These are phyloP conservation scores for Mustela nigripes DNA, from an alignment of 2,113 vertebrate genomes.

Conservation along the genomic window DNA sequence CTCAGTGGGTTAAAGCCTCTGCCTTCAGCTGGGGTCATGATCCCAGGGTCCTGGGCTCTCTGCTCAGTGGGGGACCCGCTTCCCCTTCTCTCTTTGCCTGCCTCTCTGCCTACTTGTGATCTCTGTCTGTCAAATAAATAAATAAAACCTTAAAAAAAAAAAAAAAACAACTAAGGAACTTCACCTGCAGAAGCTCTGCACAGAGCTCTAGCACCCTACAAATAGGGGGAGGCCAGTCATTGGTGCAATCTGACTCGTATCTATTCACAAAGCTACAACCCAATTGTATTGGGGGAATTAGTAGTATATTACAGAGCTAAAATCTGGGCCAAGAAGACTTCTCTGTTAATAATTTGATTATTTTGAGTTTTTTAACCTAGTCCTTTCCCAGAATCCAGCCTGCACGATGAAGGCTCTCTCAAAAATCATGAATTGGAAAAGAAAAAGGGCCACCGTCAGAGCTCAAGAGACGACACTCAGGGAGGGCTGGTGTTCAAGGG, in stretches of 20 bases:
- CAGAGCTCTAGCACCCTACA: background rate
- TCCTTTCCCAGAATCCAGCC: background rate
- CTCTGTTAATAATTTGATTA: background rate
- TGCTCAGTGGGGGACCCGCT: no score
- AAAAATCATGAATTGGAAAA: background rate
- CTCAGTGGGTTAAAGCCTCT: no score
- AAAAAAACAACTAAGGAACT: background rate
- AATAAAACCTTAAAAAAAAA: no score
- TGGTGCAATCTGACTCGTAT: background rate
- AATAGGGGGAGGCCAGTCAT: background rate
- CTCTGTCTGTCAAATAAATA: no score
- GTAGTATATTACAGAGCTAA: background rate
- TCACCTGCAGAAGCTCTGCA: background rate
- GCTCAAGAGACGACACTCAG: background rate
- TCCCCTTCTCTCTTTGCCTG: no score
- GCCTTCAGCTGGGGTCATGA: no score
- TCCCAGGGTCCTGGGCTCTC: no score
- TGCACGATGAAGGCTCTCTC: background rate
- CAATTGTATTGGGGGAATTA: background rate
- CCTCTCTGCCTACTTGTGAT: no score
- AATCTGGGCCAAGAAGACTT: background rate
- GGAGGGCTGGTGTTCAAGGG: background rate
- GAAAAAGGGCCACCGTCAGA: background rate
- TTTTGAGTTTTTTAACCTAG: background rate
- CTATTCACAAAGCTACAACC: background rate